Conservation (phyloP, 2,113 vertebrate species). For the Microcebus jonahi region DNA sequence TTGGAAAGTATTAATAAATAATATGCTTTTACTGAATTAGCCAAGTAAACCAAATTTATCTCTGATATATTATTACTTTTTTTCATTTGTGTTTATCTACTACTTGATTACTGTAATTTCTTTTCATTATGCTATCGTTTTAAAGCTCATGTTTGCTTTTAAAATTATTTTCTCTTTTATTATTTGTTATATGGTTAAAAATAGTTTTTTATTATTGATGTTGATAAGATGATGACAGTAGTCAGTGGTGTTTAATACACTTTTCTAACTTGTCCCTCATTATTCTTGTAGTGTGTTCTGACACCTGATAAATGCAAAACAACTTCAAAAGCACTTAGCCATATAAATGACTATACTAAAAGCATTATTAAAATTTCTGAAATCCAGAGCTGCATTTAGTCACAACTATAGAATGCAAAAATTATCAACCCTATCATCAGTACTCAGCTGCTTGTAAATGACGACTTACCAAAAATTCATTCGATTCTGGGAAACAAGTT, state of each 20-base stretch:
- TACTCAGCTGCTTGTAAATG: conserved; percentile 28
- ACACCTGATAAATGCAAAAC: conserved; percentile 67
- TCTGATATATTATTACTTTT: neutral
- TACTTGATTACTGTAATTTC: conserved; percentile 47
- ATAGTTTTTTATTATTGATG: conserved; percentile 3
- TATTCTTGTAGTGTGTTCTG: conserved; percentile 51
- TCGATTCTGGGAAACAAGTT: conserved; percentile 43
- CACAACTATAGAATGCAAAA: conserved; percentile 41
- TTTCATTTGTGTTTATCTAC: conserved; percentile 4
- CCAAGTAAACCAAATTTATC: neutral
- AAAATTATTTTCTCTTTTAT: conserved; percentile 55
- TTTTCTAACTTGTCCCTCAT: conserved; percentile 60
- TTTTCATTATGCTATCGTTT: conserved; percentile 43
- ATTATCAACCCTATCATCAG: conserved; percentile 27
- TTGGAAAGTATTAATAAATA: neutral
- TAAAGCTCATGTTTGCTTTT: conserved; percentile 57
- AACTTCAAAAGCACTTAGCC: conserved; percentile 64
- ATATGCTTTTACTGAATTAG: neutral
- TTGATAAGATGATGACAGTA: conserved; percentile 60
- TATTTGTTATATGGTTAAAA: conserved; percentile 49
- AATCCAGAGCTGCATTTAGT: conserved; percentile 57
- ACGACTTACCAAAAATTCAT: conserved; percentile 28
- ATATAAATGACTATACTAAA: conserved; percentile 67
- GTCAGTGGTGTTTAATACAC: neutral
- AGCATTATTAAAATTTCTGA: conserved; percentile 60